A percentile compares a stretch with the other conserved stretches of the same genome.
These are phyloP conservation scores for Rallus limicola DNA, from an alignment of 2,113 vertebrate species.

Conservation along the genomic window DNA sequence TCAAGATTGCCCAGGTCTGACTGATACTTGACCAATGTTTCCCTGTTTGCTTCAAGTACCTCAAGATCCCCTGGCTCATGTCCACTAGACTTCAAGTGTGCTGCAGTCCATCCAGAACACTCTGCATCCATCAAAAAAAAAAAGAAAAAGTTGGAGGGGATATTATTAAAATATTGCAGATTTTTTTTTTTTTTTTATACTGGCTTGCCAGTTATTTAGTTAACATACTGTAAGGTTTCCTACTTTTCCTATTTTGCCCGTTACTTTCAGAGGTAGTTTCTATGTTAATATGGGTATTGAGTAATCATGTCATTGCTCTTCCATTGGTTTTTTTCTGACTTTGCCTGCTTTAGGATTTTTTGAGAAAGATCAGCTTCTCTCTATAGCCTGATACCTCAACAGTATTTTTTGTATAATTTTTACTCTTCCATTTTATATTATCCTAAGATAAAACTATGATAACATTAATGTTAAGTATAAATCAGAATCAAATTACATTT, in stretches of 20 bases:
- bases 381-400: neutral
- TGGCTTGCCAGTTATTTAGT: neutral
- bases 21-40: no score
- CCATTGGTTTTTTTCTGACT: neutral
- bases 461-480: neutral
- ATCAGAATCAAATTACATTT: neutral
- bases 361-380: neutral
- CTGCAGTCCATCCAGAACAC: no score
- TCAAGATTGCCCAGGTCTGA: no score
- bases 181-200: neutral
- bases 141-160: fast-evolving
- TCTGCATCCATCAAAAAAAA: neutral
- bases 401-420: neutral
- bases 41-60: no score
- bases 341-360: neutral
- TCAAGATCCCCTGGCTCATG: no score
- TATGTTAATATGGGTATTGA: neutral
- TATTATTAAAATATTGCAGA: neutral
- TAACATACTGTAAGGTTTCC: neutral
- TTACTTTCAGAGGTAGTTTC: neutral
- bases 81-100: no score
- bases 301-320: neutral
- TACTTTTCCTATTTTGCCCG: neutral
- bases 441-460: neutral
- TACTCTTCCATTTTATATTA: neutral